phyloP scores from a whole-genome alignment of 2,888 invertebrate species.

The Melieria omissa region DNA sequence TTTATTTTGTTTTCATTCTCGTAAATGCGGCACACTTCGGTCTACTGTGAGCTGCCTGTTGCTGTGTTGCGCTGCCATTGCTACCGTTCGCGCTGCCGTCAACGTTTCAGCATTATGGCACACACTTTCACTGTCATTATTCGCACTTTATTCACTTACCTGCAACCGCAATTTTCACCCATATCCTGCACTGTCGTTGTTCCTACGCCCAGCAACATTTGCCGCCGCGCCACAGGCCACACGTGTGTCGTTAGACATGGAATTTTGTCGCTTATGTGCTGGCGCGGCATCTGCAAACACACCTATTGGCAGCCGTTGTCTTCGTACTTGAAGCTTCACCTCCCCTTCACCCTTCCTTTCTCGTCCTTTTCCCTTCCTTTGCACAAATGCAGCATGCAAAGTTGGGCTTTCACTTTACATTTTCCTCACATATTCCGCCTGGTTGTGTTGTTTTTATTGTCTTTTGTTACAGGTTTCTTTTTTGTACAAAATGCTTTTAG shows the following conservation, averaged over 20 bases:
- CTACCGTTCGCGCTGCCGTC: too few species aligned
- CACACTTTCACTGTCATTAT: constrained; percentile 22
- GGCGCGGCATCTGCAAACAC: too few species aligned
- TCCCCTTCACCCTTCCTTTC: not conserved
- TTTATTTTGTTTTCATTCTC: too few species aligned
- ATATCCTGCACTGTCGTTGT: not conserved
- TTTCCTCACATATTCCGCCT: too few species aligned
- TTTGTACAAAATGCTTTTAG: constrained; percentile 23
- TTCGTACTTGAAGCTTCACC: not conserved
- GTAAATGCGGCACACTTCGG: too few species aligned
- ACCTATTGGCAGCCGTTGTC: too few species aligned
- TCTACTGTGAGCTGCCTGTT: too few species aligned
- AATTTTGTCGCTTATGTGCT: too few species aligned
- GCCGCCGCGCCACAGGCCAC: not conserved
- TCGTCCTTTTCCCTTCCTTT: too few species aligned
- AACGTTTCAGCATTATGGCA: constrained; percentile 18
- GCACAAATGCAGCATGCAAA: not conserved
- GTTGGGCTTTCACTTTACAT: too few species aligned
- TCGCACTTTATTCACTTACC: constrained; percentile 31
- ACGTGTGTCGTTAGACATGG: too few species aligned
- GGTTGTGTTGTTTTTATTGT: not conserved
- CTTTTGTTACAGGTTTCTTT: not conserved
- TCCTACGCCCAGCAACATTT: not conserved
- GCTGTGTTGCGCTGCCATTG: too few species aligned
- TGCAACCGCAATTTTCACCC: constrained; percentile 22